Evolutionary conservation across 2,113 vertebrate genomes (phyloP).

Genomic region (Trochalopteron elliotii): DNA sequence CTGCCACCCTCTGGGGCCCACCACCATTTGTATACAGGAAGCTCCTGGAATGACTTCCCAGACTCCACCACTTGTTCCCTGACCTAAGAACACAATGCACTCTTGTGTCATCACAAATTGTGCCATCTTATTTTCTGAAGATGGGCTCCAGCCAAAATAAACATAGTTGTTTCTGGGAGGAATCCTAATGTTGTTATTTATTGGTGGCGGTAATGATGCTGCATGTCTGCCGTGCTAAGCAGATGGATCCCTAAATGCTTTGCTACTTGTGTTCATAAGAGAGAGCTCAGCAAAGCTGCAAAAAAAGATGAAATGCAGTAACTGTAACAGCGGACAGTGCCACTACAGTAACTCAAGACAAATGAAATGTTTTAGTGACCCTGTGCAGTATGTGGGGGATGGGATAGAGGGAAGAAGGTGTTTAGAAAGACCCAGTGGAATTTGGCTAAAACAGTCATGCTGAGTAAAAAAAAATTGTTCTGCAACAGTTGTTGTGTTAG

Average conservation of each 20-base stretch:
- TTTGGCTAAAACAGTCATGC: not conserved
- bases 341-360: not conserved
- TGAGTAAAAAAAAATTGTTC: not conserved
- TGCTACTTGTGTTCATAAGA: not conserved
- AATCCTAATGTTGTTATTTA: not conserved
- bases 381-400: not conserved
- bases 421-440: not conserved
- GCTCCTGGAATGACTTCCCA: not conserved
- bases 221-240: rapidly evolving
- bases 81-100: not conserved
- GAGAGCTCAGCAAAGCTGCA: not conserved
- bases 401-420: not conserved
- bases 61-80: not conserved
- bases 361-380: not conserved
- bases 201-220: not conserved
- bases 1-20: not conserved
- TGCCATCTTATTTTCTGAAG: not conserved
- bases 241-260: not conserved
- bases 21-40: not conserved
- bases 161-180: not conserved
- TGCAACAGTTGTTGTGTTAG: not conserved
- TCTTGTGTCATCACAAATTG: not conserved
- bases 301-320: not conserved
- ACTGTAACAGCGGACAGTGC: not conserved
- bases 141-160: not conserved